phyloP scores from a whole-genome alignment of 2,888 invertebrate genomes.

The Orchestes rusci region DNA sequence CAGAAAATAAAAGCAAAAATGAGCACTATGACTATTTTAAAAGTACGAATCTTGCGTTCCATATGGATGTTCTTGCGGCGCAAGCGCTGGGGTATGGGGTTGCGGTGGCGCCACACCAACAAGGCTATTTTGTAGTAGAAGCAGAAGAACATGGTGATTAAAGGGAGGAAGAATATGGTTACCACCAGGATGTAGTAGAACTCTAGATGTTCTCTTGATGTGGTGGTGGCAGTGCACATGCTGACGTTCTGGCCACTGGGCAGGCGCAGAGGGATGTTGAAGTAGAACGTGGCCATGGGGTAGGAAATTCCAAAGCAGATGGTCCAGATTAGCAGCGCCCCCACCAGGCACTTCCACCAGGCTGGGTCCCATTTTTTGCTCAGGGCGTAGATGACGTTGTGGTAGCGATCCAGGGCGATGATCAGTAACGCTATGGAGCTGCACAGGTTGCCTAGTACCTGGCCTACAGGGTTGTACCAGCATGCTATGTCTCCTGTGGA shows the following conservation, averaged over 20 bases:
- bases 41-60: slow-evolving; percentile 50
- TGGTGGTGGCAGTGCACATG: slow-evolving; percentile 31
- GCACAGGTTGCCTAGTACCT: slow-evolving; percentile 46
- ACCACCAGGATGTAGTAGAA: slow-evolving; percentile 35
- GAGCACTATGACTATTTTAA: slow-evolving; percentile 49
- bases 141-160: slow-evolving; percentile 46
- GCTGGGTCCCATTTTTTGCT: slow-evolving; percentile 46
- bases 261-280: slow-evolving; percentile 30
- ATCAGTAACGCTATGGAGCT: slow-evolving; percentile 49
- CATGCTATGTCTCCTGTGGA: slow-evolving; percentile 47
- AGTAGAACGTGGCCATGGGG: slow-evolving; percentile 44
- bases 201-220: slow-evolving; percentile 28
- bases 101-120: slow-evolving; percentile 47
- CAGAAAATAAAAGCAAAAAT: slow-evolving; percentile 50
- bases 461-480: slow-evolving; percentile 46
- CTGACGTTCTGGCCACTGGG: slow-evolving; percentile 24
- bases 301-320: slow-evolving; percentile 42
- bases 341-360: slow-evolving; percentile 36
- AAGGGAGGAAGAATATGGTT: slow-evolving; percentile 45
- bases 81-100: slow-evolving; percentile 32
- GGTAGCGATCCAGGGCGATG: slow-evolving; percentile 52
- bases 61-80: slow-evolving; percentile 32
- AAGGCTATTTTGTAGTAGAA: slow-evolving; percentile 47
- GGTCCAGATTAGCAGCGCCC: slow-evolving; percentile 41
- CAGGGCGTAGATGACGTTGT: slow-evolving; percentile 45